Evolutionary conservation across 2,797 vertebrate genomes (phyloP).

Genomic region (Zenarchopterus dispar): DNA sequence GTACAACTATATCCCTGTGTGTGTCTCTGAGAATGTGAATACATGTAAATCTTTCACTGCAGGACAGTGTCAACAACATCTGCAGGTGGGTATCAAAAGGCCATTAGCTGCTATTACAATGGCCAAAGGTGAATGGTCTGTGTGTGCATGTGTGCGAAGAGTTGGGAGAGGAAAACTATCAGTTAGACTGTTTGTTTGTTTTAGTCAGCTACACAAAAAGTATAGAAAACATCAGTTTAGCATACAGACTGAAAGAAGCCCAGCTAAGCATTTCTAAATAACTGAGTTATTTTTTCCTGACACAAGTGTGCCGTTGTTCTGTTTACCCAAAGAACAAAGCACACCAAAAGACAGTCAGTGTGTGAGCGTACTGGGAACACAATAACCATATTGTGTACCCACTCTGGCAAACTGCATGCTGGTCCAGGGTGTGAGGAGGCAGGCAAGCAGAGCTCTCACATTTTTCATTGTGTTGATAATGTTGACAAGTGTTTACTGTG

Average conservation of each 20-base stretch:
- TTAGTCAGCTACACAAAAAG: neutral
- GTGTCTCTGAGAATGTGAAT: conserved; percentile 28
- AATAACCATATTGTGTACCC: conserved; percentile 54
- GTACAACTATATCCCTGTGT: conserved; percentile 12
- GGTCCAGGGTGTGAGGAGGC: conserved; percentile 17
- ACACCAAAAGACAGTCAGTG: conserved; percentile 41
- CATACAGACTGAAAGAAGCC: neutral
- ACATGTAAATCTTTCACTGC: conserved; percentile 43
- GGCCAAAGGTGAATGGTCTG: conserved; percentile 61
- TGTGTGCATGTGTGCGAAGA: conserved; percentile 9
- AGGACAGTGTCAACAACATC: conserved; percentile 66
- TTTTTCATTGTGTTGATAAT: conserved; percentile 3
- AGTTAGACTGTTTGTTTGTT: neutral
- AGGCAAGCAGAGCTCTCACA: conserved; percentile 4
- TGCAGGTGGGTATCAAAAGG: conserved; percentile 59
- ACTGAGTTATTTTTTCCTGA: conserved; percentile 47
- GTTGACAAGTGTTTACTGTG: conserved; percentile 4
- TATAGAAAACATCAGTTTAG: conserved; percentile 2
- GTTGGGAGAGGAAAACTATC: neutral
- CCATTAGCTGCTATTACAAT: conserved; percentile 59
- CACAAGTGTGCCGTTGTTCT: conserved; percentile 46
- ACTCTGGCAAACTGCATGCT: conserved; percentile 26
- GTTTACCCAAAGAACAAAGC: conserved; percentile 51
- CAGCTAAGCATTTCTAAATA: conserved; percentile 37
- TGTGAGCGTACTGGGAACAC: conserved; percentile 36